Percentiles rank a stretch among this genome's conserved stretches.
Conservation (phyloP, 2,797 vertebrate genomes). For the Sebastes cheni region DNA sequence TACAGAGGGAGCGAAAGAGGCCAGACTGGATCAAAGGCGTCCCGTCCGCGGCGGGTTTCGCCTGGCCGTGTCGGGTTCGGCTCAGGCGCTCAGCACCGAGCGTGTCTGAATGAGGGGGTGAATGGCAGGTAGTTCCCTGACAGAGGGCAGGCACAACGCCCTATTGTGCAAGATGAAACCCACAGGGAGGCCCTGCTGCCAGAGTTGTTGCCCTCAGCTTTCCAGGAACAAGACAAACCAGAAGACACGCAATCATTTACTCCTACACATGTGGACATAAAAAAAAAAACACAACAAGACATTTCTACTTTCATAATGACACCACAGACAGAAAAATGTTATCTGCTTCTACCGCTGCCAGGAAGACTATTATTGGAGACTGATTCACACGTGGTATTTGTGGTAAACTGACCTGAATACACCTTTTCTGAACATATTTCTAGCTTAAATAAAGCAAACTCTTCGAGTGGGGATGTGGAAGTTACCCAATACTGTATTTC, state of each 20-base stretch:
- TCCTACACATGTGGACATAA: not conserved
- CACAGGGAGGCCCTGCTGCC: constrained; percentile 35
- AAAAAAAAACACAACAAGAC: not conserved
- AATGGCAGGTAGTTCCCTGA: constrained; percentile 60
- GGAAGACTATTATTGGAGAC: not conserved
- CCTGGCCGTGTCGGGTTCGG: constrained; percentile 45
- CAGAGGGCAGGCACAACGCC: constrained; percentile 28
- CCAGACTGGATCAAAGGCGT: constrained; percentile 37
- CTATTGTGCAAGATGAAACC: constrained; percentile 57
- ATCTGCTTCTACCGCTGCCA: not conserved
- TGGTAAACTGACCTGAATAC: not conserved
- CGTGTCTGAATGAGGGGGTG: constrained; percentile 46
- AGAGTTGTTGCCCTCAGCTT: constrained; percentile 43
- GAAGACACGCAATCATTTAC: constrained; percentile 20
- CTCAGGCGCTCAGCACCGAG: not conserved
- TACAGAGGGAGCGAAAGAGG: constrained; percentile 17
- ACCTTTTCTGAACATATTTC: not conserved
- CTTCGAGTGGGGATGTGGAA: not conserved
- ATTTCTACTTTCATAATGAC: not conserved
- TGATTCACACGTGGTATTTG: not conserved
- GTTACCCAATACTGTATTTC: not conserved
- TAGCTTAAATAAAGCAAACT: not conserved
- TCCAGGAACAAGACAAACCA: constrained; percentile 56
- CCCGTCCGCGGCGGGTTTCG: not conserved
- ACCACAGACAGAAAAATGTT: not conserved